Evolutionary conservation across 2,797 vertebrate genomes (phyloP), one percentile per base, ranked within the genome.

Genomic region (Fistularia tabacaria): DNA sequence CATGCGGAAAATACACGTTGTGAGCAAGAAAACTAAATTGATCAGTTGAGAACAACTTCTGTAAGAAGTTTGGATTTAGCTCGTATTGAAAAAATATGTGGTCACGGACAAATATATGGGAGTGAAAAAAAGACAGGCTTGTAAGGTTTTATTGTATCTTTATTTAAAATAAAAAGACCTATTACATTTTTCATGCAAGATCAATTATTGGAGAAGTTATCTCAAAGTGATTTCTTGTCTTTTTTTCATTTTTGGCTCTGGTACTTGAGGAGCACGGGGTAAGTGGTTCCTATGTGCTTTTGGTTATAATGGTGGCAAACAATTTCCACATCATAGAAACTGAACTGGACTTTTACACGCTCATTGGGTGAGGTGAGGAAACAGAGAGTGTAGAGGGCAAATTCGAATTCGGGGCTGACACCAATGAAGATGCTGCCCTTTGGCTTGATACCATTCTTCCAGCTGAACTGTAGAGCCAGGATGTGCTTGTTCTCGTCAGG

Each of bases 371-470:
- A 92, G 44, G 49, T 78, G 61, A 93, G 90, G 81, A 92, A 93
- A 79, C 90, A 91, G 69, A 93, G 82, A 1, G 91, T 92, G 81
- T 92, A 93, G 51, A 93, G 86, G 36, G 92, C 88, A 0, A 92
- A 89, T 82, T 93, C 91, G 3, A 93, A 92, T 82, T 92, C 92
- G 0, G 92, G 91, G 66, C 91, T 92, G 82, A 92, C 91, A 0
- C 91, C 91, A 4, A 92, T 74, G 80, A 93, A 93, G 81, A 92
- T 92, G 86, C 91, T 92, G 51, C 92, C 91, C 72, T 90, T 91
- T 43, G 91, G 89, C 68, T 93, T 93, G 57, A 92, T 88, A 1
- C 91, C 91, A 0, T 91, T 77, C 84, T 92, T 93, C 91, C 92
- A 93, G 82, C 89, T 90, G 82, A 93, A 93, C 85, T 93, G 91